Conservation (phyloP, 1,140 invertebrate species). For the Dolichoris vasculosae region DNA sequence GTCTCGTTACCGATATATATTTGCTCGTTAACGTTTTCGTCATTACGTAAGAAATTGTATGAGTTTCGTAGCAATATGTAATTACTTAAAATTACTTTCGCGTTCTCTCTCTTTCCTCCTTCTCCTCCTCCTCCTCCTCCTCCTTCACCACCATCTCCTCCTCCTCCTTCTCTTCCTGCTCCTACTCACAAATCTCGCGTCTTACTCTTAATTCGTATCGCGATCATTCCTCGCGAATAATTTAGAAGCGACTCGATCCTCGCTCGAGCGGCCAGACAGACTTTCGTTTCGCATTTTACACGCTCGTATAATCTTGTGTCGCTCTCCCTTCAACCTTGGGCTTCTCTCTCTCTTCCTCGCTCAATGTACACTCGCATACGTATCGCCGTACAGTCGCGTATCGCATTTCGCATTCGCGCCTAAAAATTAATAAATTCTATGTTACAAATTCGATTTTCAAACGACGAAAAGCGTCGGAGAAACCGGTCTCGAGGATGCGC, state of each 20-base stretch:
- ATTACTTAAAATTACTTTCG: conserved; percentile 50
- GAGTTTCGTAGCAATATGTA: conserved; percentile 50
- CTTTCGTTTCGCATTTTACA: conserved; percentile 35
- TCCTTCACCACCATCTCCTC: no score
- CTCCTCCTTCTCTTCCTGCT: no score
- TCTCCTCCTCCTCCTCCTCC: no score
- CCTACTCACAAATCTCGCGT: conserved; percentile 43
- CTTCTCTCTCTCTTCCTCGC: conserved; percentile 19
- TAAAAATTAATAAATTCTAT: conserved; percentile 66
- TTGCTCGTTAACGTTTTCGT: conserved; percentile 53
- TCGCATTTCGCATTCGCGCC: conserved; percentile 53
- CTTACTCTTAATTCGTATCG: conserved; percentile 36
- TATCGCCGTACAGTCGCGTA: conserved; percentile 10
- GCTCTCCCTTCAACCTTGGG: conserved; percentile 20
- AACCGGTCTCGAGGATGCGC: conserved; percentile 48
- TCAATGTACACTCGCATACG: conserved; percentile 44
- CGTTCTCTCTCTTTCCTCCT: conserved; percentile 24
- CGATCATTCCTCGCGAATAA: conserved; percentile 45
- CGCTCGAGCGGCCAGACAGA: conserved; percentile 30
- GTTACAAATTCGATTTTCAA: conserved; percentile 65
- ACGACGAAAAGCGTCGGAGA: conserved; percentile 52
- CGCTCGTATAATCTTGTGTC: conserved; percentile 19
- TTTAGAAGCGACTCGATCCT: conserved; percentile 49
- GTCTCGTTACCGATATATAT: conserved; percentile 43
- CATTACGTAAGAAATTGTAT: conserved; percentile 52